Conservation (phyloP, 1,140 invertebrate genomes). For the Pseudomyrmex concolor region DNA sequence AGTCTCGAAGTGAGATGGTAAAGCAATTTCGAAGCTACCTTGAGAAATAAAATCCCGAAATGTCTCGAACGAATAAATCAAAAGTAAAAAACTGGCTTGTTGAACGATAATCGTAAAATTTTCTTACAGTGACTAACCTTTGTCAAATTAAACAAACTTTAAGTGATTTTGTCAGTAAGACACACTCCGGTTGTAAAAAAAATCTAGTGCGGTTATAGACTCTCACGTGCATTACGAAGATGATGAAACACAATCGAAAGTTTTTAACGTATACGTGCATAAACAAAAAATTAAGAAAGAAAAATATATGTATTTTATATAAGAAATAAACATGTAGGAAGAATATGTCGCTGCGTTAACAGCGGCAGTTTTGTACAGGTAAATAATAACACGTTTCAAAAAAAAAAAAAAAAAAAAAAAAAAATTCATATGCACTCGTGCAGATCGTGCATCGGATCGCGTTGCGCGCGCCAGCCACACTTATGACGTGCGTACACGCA, state of each 20-base stretch:
- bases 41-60: background rate
- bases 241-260: background rate
- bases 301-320: background rate
- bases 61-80: background rate
- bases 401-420: slow-evolving; percentile 39
- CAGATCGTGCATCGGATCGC: slow-evolving; percentile 72
- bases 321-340: too few species aligned
- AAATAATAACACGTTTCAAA: slow-evolving; percentile 44
- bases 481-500: slow-evolving; percentile 77
- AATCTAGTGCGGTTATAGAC: too few species aligned
- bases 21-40: too few species aligned
- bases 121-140: slow-evolving; percentile 76
- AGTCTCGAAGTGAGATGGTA: too few species aligned
- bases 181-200: too few species aligned
- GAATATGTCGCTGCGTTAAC: slow-evolving; percentile 42
- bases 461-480: slow-evolving; percentile 79
- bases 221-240: background rate
- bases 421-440: slow-evolving; percentile 57
- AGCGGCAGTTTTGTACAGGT: slow-evolving; percentile 63
- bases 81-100: slow-evolving; percentile 77
- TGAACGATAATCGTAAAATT: slow-evolving; percentile 79
- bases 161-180: slow-evolving; percentile 77
- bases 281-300: slow-evolving; percentile 11
- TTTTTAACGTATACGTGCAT: background rate
- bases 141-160: slow-evolving; percentile 69